Base-by-base conservation (phyloP, 2,888 invertebrate species). In the Ectemnius continuus region DNA sequence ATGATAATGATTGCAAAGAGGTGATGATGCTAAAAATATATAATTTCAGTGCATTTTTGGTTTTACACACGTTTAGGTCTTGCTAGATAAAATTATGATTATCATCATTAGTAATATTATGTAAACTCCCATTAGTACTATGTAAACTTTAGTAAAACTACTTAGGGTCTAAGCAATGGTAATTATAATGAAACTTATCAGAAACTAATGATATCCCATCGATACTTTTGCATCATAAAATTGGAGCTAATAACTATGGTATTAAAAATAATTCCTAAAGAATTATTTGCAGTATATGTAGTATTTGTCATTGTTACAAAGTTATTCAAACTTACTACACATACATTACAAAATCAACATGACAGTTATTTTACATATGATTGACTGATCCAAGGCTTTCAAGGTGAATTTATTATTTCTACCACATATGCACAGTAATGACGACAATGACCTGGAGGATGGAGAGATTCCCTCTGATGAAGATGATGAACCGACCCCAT, bases 381-480 rank as follows among this genome's bases (percentile, higher is more conserved):
- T 11, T 36, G 36, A 36, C 36, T 52, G n/a, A 52, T 52, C 16
- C 13, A 28, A 20, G 1, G 20, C 48, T 61, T 48, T 11, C 23
- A 16, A 62, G 47, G n/a, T 52, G 14, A 52, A 14, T 52, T 16
- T 52, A 16, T 52, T 64, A 8, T 20, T 59, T 69, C 66, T 61
- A 70, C 71, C 57, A 69, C 67, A 60, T 64, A 56, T 67, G 52
- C 63, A 14, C 45, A 77, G 72, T 72, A 88, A 83, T 68, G 81
- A 84, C 76, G 92, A 91, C 59, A 93, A 95, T 87, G 96, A 97
- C 89, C 92, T 97, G 80, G 97, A 97, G 91, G 97, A 97, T 88
- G 97, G 97, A 61, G 97, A 97, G 91, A 96, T 97, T 83, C 96
- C 96, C 79, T 94, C 94, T 61, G 94, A 94, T 82, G 94, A 93